phyloP scores from a whole-genome alignment of 2,797 vertebrate species.

The Pipistrellus pipistrellus region DNA sequence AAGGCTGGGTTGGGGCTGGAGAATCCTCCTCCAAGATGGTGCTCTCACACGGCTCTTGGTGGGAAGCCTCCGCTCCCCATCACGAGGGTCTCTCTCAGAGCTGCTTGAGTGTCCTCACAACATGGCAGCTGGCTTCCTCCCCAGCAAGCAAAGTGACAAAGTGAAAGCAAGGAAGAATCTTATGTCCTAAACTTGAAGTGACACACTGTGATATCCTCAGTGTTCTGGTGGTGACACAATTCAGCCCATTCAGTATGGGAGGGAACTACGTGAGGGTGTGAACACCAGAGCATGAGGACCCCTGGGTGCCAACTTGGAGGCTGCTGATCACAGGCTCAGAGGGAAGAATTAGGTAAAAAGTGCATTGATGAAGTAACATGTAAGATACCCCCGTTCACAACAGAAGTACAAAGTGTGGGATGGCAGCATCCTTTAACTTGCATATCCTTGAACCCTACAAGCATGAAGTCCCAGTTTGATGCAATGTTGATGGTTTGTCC shows the following conservation, averaged over 20 bases:
- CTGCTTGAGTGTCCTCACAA: not conserved
- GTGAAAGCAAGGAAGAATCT: not conserved
- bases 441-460: not conserved
- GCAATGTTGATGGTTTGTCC: accelerated
- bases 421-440: not conserved
- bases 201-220: accelerated
- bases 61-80: not conserved
- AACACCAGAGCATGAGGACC: not conserved
- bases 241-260: not conserved
- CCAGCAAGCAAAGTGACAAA: not conserved
- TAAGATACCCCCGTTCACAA: accelerated
- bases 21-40: not conserved
- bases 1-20: not conserved
- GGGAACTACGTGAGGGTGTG: accelerated
- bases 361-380: accelerated
- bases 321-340: not conserved
- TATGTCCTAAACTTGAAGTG: not conserved
- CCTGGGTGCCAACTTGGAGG: not conserved
- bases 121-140: not conserved
- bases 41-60: not conserved
- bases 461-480: not conserved
- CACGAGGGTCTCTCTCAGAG: not conserved
- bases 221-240: not conserved
- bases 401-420: not conserved
- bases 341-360: accelerated